Evolutionary conservation across 2,888 invertebrate genomes (phyloP).

Genomic region (Theodoxus fluviatilis): DNA sequence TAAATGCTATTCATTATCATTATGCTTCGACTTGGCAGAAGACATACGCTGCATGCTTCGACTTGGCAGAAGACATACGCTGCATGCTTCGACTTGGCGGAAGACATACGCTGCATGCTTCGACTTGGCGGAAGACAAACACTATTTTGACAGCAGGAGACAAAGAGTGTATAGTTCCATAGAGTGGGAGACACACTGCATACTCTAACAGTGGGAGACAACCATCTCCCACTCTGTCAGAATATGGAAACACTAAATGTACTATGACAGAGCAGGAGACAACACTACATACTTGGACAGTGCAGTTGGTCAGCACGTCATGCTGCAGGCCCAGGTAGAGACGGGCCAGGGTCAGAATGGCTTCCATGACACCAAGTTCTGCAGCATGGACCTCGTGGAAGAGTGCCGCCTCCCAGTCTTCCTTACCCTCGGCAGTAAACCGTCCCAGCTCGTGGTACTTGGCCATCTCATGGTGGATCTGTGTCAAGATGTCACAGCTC

Average conservation of each 20-base stretch:
- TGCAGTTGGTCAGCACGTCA: constrained; percentile 67
- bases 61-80: too few species aligned
- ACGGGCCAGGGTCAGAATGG: constrained; percentile 67
- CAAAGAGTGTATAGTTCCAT: too few species aligned
- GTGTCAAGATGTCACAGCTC: constrained; percentile 11
- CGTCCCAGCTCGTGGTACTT: constrained; percentile 70
- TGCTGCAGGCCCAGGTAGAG: constrained; percentile 68
- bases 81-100: too few species aligned
- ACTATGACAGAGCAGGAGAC: not conserved
- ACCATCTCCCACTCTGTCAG: too few species aligned
- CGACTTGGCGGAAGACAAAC: too few species aligned
- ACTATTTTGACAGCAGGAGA: too few species aligned
- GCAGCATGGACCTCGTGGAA: constrained; percentile 70
- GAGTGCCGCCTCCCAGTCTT: constrained; percentile 68
- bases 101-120: too few species aligned
- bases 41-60: too few species aligned
- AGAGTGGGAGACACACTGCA: too few species aligned
- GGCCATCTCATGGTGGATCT: constrained; percentile 70
- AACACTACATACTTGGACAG: constrained; percentile 53
- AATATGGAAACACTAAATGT: not conserved
- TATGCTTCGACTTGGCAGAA: too few species aligned
- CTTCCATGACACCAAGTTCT: constrained; percentile 68
- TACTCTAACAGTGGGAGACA: too few species aligned
- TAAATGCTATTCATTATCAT: too few species aligned
- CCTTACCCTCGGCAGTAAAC: constrained; percentile 57